Evolutionary conservation across 1,140 invertebrate species (phyloP).

Genomic region (Caenorhabditis tropicalis): DNA sequence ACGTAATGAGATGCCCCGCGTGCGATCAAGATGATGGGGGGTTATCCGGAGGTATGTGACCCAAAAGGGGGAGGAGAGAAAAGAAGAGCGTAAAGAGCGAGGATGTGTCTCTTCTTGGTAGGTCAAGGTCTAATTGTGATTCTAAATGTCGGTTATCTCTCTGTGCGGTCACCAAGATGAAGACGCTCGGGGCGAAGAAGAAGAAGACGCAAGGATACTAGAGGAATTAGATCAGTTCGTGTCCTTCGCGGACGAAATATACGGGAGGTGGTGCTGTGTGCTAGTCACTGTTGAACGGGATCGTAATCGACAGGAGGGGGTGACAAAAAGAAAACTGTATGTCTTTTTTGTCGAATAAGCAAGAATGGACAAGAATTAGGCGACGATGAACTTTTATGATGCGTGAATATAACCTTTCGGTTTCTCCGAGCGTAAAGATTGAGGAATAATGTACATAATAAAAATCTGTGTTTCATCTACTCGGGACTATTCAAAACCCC

Average conservation of each 20-base stretch:
- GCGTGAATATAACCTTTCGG: neutral
- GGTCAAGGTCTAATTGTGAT: constrained; percentile 43
- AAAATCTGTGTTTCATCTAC: too few relatives aligned
- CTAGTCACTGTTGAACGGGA: constrained; percentile 13
- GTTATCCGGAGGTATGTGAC: constrained; percentile 27
- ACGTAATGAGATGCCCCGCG: constrained; percentile 33
- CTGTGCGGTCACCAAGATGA: neutral
- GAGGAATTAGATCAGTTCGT: constrained; percentile 36
- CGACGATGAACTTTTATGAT: neutral
- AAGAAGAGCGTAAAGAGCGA: constrained; percentile 4
- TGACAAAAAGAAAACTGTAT: neutral
- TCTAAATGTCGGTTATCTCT: constrained; percentile 31
- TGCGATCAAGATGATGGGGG: constrained; percentile 6
- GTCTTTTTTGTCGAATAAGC: neutral
- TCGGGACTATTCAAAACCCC: too few relatives aligned
- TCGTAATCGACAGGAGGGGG: neutral
- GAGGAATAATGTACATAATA: too few relatives aligned
- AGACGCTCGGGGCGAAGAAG: neutral
- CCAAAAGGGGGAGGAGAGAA: constrained; percentile 40
- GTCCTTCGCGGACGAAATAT: constrained; percentile 36
- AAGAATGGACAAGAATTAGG: neutral
- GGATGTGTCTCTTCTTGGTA: constrained; percentile 28
- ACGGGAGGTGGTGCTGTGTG: constrained; percentile 5
- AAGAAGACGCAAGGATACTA: neutral
- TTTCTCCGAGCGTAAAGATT: too few relatives aligned